A percentile compares a stretch with the other conserved stretches of the same genome.
These are phyloP conservation scores for Macrobrachium nipponense DNA, from an alignment of 1,140 invertebrate species.

Conservation along the genomic window DNA sequence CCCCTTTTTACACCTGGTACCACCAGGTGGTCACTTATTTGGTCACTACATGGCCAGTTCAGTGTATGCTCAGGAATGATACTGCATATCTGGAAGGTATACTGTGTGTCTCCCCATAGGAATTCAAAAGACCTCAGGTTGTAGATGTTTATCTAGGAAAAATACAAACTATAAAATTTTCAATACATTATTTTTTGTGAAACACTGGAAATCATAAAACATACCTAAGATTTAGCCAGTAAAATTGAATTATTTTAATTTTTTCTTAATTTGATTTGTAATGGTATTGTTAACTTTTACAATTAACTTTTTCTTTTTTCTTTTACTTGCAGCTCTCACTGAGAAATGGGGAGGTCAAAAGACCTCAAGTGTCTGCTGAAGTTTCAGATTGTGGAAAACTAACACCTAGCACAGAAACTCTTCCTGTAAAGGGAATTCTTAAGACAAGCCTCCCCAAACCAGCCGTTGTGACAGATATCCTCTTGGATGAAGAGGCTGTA, in stretches of 20 bases:
- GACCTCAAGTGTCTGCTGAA: neutral
- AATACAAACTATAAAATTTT: too few species aligned
- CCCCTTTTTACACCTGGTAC: too few species aligned
- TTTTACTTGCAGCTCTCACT: slow-evolving; percentile 25
- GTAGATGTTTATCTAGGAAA: too few species aligned
- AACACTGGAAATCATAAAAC: too few species aligned
- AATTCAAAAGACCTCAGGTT: too few species aligned
- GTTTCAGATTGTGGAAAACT: neutral
- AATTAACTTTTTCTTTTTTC: slow-evolving; percentile 4
- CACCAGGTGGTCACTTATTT: too few species aligned
- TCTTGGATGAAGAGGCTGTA: slow-evolving; percentile 34
- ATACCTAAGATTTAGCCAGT: neutral
- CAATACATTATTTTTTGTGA: too few species aligned
- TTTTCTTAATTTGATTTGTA: neutral
- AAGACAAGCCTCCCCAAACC: neutral
- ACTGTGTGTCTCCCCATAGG: too few species aligned
- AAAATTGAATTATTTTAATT: neutral
- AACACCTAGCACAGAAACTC: neutral
- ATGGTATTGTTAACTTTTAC: neutral
- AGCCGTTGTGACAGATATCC: neutral
- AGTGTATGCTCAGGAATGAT: too few species aligned
- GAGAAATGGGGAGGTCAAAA: slow-evolving; percentile 21
- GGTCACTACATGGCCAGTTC: too few species aligned
- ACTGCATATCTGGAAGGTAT: too few species aligned
- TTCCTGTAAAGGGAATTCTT: neutral